Evolutionary conservation across 2,797 vertebrate species (phyloP).

Genomic region (Pelochelys cantorii): DNA sequence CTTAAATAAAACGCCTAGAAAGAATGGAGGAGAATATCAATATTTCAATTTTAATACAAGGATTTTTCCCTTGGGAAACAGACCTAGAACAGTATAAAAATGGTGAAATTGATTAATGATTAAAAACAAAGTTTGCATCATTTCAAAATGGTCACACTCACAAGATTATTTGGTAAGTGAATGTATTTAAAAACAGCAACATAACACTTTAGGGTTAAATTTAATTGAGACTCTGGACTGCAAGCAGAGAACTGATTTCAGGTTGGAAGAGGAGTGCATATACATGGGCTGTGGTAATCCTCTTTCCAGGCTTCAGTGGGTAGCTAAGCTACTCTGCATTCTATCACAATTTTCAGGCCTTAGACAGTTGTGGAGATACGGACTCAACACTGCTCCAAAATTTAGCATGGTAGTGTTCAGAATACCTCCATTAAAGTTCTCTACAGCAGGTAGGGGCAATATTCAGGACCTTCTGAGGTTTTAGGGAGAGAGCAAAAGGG

Average conservation of each 20-base stretch:
- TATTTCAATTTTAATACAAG: slow-evolving; percentile 49
- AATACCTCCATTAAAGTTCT: background rate
- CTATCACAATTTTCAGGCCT: background rate
- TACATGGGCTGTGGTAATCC: background rate
- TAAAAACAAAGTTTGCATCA: slow-evolving; percentile 68
- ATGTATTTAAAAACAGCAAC: slow-evolving; percentile 53
- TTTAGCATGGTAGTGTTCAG: background rate
- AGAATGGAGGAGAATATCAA: slow-evolving; percentile 16
- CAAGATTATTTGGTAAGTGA: slow-evolving; percentile 35
- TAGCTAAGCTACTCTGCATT: background rate
- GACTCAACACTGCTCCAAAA: background rate
- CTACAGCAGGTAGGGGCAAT: rapidly evolving
- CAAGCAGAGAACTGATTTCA: background rate
- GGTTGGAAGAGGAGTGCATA: background rate
- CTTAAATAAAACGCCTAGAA: slow-evolving; percentile 47
- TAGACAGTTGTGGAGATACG: background rate
- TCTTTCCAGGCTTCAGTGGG: background rate
- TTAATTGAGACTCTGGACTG: background rate
- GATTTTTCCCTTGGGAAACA: slow-evolving; percentile 36
- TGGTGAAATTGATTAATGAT: slow-evolving; percentile 52
- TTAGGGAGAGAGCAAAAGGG: background rate
- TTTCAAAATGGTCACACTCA: slow-evolving; percentile 65
- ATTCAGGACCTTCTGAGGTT: background rate
- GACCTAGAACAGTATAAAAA: slow-evolving; percentile 43
- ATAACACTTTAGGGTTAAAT: background rate